Base-by-base conservation (phyloP, 2,888 invertebrate genomes). In the Heliconius aoede region DNA sequence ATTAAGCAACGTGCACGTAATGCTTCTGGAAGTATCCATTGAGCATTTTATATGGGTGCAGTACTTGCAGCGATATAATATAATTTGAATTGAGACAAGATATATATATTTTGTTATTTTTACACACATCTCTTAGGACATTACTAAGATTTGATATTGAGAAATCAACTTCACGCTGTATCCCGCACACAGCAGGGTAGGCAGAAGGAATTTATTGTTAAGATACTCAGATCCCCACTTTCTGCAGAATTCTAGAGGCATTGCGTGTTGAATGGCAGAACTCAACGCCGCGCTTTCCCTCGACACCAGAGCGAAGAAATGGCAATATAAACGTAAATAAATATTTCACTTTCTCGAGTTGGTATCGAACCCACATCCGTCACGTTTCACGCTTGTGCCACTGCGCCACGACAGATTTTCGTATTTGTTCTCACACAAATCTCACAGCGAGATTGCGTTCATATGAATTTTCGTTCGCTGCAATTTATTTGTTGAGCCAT, bases 401-500 rank as follows among this genome's bases (percentile, higher is more conserved):
- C 24, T 58, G 21, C 7, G 58, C 24, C 9, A 58, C 24, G 0
- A 58, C 4, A 1, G 24, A 32, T 9, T 30, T 46, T 5, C 30
- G n/a, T 24, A 46, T n/a, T 26, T 11, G n/a, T 26, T 73, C 5
- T 18, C 9, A 60, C 18, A 60, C 32, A 26, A 36, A 40, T 73
- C 51, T 32, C 30, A 30, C 18, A 21, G 51, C 28, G 58, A 58
- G 28, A 24, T 64, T 73, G 30, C 21, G 40, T 64, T 60, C n/a
- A 55, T 74, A 68, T 74, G 32, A 60, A 77, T 74, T 77, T 74
- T 60, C 72, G 55, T 76, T 73, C 58, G 58, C 61, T 72, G 68
- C 72, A 74, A 74, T 76, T 71, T 72, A 75, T 72, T 76, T 73
- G 73, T 65, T 32, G 68, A 78, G 73, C 76, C 77, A 73, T 79